Evolutionary conservation across 1,140 invertebrate species (phyloP).

Genomic region (Adoxophyes honmai): DNA sequence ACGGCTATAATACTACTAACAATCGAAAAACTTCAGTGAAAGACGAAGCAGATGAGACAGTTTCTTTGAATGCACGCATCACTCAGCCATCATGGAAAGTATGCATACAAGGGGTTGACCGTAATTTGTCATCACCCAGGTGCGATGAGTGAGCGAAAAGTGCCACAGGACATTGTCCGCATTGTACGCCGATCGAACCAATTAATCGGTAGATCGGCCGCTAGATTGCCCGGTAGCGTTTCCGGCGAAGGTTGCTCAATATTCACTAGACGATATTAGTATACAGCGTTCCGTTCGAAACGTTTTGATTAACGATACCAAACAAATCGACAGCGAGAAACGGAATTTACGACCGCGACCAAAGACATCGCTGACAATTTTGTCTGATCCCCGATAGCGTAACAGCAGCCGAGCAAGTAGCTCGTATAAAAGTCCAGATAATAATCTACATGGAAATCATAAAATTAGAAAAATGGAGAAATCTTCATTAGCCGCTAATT

Average conservation of each 20-base stretch:
- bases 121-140: conserved; percentile 59
- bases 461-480: not conserved
- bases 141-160: conserved; percentile 69
- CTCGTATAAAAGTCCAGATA: conserved; percentile 9
- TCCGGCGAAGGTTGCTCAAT: conserved; percentile 70
- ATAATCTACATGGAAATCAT: conserved; percentile 3
- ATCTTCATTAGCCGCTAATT: not conserved
- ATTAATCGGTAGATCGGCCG: conserved; percentile 67
- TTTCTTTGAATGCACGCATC: not conserved
- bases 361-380: conserved; percentile 4
- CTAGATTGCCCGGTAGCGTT: conserved; percentile 66
- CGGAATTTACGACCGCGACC: conserved; percentile 12
- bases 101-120: conserved; percentile 13
- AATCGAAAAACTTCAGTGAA: too few relatives aligned
- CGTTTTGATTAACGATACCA: conserved; percentile 61
- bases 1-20: too few relatives aligned
- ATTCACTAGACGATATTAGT: conserved; percentile 40
- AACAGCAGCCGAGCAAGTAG: not conserved
- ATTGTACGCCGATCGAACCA: conserved; percentile 64
- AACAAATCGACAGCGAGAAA: conserved; percentile 35
- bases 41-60: too few relatives aligned
- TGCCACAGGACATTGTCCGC: conserved; percentile 57
- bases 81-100: not conserved
- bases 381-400: not conserved
- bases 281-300: conserved; percentile 39